Percentiles rank a stretch among this genome's conserved stretches.
Evolutionary conservation across 2,113 vertebrate species (phyloP).

Genomic region (Sardina pilchardus): DNA sequence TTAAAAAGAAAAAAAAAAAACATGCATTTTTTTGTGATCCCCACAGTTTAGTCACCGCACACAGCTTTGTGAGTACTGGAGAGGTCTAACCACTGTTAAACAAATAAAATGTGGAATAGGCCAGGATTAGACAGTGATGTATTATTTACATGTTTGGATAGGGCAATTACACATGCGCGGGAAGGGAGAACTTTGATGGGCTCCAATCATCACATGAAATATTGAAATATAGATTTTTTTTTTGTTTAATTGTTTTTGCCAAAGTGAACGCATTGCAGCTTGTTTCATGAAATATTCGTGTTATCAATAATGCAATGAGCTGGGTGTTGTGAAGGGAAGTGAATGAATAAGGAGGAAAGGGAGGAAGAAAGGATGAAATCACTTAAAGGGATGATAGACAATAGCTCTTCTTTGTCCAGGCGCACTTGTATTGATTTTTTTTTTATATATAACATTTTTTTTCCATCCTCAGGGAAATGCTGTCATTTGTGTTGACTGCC

Average conservation of each 20-base stretch:
- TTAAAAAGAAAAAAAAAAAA: no score
- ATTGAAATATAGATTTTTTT: slow-evolving; percentile 37
- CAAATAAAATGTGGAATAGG: slow-evolving; percentile 19
- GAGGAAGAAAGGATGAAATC: not conserved
- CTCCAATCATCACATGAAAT: slow-evolving; percentile 44
- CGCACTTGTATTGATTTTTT: not conserved
- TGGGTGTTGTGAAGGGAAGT: not conserved
- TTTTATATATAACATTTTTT: not conserved
- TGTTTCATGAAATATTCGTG: slow-evolving; percentile 49
- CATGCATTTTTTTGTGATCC: not conserved
- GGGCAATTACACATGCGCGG: slow-evolving; percentile 41
- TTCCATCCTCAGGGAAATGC: not conserved
- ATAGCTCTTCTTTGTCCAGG: not conserved
- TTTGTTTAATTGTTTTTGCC: slow-evolving; percentile 40
- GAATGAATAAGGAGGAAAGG: not conserved
- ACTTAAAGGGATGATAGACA: not conserved
- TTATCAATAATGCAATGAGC: slow-evolving; percentile 47
- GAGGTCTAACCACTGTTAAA: not conserved
- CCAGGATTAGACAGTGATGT: slow-evolving; percentile 36
- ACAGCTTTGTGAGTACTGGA: not conserved
- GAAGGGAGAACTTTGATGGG: slow-evolving; percentile 29
- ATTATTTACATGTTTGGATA: slow-evolving; percentile 49
- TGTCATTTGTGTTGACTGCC: not conserved
- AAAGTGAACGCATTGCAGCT: slow-evolving; percentile 27
- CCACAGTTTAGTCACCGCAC: not conserved